Conservation (phyloP, 92 coral and sea anemone species). For the Pocillopora grandis region DNA sequence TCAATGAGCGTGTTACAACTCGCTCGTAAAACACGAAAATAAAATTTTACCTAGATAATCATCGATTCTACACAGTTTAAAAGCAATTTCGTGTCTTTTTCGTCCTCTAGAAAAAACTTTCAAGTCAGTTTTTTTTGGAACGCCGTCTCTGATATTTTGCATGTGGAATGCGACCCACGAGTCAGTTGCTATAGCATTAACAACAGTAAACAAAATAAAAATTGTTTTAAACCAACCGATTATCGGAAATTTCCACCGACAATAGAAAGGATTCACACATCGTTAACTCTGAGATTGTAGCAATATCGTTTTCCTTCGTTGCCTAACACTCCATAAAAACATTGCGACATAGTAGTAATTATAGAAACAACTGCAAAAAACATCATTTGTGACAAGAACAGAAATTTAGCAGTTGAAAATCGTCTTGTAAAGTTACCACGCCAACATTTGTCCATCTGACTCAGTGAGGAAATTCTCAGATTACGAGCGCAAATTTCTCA, state of each 20-base stretch:
- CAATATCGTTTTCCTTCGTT: background rate
- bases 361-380: no score
- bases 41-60: background rate
- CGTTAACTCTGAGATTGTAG: background rate
- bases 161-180: constrained; percentile 1
- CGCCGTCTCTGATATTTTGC: background rate
- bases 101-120: background rate
- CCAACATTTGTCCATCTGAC: no score
- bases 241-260: background rate
- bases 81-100: background rate
- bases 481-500: no score
- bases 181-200: constrained; percentile 19
- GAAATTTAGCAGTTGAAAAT: no score
- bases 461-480: no score
- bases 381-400: no score
- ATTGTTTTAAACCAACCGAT: background rate
- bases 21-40: background rate
- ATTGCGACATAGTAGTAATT: background rate
- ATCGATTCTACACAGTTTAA: background rate
- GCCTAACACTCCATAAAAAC: background rate
- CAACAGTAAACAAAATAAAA: constrained; percentile 11
- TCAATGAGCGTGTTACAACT: background rate
- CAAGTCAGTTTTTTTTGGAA: background rate
- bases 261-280: background rate
- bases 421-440: no score